Evolutionary conservation across 2,888 invertebrate genomes (phyloP).

Genomic region (Automeris io): DNA sequence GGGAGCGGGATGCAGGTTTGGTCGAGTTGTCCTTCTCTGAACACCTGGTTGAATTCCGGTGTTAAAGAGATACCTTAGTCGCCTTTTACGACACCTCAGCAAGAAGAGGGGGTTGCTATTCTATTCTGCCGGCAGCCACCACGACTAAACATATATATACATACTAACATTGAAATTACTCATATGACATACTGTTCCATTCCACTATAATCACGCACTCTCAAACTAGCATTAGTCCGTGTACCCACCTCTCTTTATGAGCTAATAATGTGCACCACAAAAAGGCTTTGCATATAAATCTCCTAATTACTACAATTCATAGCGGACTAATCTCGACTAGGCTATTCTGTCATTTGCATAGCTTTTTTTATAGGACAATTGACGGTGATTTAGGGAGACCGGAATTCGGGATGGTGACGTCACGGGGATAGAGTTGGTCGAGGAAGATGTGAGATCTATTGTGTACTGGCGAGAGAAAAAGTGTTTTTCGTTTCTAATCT

Average conservation of each 20-base stretch:
- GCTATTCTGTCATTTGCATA: slow-evolving; percentile 57
- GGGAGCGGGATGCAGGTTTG: too few species aligned
- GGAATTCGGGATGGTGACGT: slow-evolving; percentile 27
- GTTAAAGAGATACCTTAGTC: too few species aligned
- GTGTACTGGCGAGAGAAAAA: slow-evolving; percentile 13
- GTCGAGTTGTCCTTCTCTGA: too few species aligned
- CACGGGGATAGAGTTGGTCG: slow-evolving; percentile 14
- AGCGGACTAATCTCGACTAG: slow-evolving; percentile 61
- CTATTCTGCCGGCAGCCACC: too few species aligned
- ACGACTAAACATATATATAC: too few species aligned
- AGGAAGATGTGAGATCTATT: slow-evolving; percentile 11
- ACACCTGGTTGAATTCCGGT: too few species aligned
- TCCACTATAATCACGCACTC: slow-evolving; percentile 38
- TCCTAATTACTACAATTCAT: slow-evolving; percentile 70
- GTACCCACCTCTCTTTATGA: slow-evolving; percentile 52
- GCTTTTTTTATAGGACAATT: slow-evolving; percentile 52
- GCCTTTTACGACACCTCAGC: too few species aligned
- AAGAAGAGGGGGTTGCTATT: too few species aligned
- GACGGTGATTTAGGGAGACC: slow-evolving; percentile 62
- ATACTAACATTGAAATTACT: too few species aligned
- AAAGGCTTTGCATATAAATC: slow-evolving; percentile 75
- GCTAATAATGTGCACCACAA: slow-evolving; percentile 71
- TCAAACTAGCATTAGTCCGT: slow-evolving; percentile 59
- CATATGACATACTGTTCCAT: slow-evolving; percentile 28
- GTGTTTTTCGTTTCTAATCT: too few species aligned